Evolutionary conservation across 1,140 invertebrate species (phyloP), one percentile per base, ranked within the genome.

Genomic region (Callitettix versicolor): DNA sequence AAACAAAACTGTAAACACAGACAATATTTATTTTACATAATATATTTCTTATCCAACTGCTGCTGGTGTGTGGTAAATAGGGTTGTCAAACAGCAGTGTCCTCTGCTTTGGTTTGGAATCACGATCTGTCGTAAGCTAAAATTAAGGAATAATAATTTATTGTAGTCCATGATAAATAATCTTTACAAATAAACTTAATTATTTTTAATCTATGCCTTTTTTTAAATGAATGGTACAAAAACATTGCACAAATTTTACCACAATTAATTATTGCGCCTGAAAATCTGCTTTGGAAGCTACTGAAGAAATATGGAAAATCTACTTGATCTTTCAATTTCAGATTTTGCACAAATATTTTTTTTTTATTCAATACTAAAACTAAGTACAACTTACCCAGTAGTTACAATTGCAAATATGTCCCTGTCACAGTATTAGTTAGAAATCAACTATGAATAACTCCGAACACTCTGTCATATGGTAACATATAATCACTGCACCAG

Each of bases 51-150:
- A n/a, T n/a, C n/a, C n/a, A n/a, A n/a, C n/a, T n/a, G n/a, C n/a
- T n/a, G n/a, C n/a, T n/a, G n/a, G n/a, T n/a, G 44, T 36, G 33
- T 51, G 48, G 24, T 18, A 26, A 11, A 15, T 21, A 2, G 48
- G 48, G 17, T 51, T 51, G n/a, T 51, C 48, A 38, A 51, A 51
- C 33, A 51, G 18, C 15, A 51, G 34, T 17, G 22, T 14, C 20
- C 48, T 51, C 17, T n/a, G 15, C 3, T 30, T 51, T 34, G 36
- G 48, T 9, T 36, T 34, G 3, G 34, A 9, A 7, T 51, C 48
- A 6, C 48, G 12, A 34, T 51, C 48, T 36, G 48, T 51, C 48
- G 48, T 51, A 38, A 36, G 20, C 30, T 4, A n/a, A 1, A 34
- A 21, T 51, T 36, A 51, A 34, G 48, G 21, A 34, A 5, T 33